phyloP scores from a whole-genome alignment of 2,888 invertebrate genomes.

The Ophion costatus region DNA sequence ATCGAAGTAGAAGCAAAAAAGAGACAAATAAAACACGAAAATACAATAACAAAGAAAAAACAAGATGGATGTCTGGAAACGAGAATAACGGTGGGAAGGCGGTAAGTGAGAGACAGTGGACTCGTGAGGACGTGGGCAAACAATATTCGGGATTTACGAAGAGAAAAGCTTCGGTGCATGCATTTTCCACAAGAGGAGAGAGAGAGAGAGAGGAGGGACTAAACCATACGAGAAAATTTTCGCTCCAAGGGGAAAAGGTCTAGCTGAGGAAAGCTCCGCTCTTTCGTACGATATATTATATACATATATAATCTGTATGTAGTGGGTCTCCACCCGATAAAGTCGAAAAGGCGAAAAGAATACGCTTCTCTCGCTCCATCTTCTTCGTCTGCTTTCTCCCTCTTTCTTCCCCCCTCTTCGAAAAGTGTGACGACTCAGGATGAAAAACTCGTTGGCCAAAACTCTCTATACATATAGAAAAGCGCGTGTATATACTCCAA shows the following conservation, averaged over 20 bases:
- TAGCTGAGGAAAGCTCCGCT: slow-evolving; percentile 9
- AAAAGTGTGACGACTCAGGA: slow-evolving; percentile 47
- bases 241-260: slow-evolving; percentile 1
- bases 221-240: slow-evolving; percentile 45
- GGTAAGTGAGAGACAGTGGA: background rate
- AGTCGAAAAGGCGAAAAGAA: slow-evolving; percentile 58
- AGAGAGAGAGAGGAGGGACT: background rate
- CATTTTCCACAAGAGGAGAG: slow-evolving; percentile 9
- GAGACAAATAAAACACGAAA: too few relatives aligned
- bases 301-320: slow-evolving; percentile 15
- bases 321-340: slow-evolving; percentile 21
- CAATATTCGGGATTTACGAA: slow-evolving; percentile 12
- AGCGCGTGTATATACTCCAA: background rate
- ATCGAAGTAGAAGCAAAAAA: too few relatives aligned
- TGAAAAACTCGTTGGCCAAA: slow-evolving; percentile 61
- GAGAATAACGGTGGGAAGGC: background rate
- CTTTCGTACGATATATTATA: slow-evolving; percentile 37
- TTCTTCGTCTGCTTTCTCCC: background rate
- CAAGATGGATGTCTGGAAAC: too few relatives aligned
- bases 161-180: slow-evolving; percentile 4
- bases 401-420: background rate
- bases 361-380: slow-evolving; percentile 31
- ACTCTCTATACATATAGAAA: slow-evolving; percentile 21
- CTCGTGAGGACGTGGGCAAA: background rate
- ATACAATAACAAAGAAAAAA: too few relatives aligned